Conservation (phyloP, 2,888 invertebrate species). For the Hyalella azteca region DNA sequence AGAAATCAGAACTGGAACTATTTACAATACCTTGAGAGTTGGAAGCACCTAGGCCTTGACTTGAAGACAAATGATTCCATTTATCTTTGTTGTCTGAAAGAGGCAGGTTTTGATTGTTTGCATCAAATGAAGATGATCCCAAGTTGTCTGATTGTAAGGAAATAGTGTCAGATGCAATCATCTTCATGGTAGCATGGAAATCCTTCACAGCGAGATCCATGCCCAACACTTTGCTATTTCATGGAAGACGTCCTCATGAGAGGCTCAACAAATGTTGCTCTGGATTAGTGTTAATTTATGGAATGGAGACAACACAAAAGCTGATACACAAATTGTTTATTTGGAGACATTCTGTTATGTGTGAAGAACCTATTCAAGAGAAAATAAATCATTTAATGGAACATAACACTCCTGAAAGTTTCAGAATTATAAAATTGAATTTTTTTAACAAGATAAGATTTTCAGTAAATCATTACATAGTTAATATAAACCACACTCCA, state of each 20-base stretch:
- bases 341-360: too few species aligned
- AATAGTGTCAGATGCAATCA: not conserved
- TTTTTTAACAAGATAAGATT: too few species aligned
- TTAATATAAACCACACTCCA: too few species aligned
- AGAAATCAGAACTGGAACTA: conserved; percentile 5
- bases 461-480: too few species aligned
- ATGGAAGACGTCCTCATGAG: conserved; percentile 25
- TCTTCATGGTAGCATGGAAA: conserved; percentile 20
- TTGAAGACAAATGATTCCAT: not conserved
- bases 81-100: not conserved
- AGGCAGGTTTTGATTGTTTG: conserved; percentile 4
- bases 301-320: not conserved
- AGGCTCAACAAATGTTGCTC: not conserved
- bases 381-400: too few species aligned
- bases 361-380: too few species aligned
- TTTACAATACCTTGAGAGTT: conserved; percentile 24
- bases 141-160: not conserved
- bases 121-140: conserved; percentile 27
- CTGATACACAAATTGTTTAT: too few species aligned
- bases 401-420: too few species aligned
- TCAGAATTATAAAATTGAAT: too few species aligned
- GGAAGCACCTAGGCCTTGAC: conserved; percentile 20
- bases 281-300: not conserved
- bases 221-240: not conserved
- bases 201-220: conserved; percentile 21